Evolutionary conservation across 53 echinoderm and acorn worm species (phyloP).

Genomic region (Paracentrotus lividus): DNA sequence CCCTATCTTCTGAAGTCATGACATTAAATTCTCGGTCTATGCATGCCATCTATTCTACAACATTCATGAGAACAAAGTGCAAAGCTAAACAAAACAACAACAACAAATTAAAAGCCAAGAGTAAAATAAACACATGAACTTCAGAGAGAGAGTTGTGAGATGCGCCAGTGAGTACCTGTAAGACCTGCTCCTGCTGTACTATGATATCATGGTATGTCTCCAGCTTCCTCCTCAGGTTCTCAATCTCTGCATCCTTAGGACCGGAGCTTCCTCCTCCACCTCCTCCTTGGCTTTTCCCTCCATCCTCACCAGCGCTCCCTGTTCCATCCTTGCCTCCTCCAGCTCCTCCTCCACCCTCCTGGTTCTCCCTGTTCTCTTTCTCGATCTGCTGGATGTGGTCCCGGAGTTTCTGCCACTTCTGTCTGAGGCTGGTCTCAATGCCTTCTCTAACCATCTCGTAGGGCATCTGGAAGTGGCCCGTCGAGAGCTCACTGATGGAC

Average conservation of each 20-base stretch:
- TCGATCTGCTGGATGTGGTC: constrained; percentile 96
- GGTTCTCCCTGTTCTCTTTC: constrained; percentile 82
- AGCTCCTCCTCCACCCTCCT: constrained; percentile 71
- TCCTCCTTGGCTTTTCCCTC: constrained; percentile 31
- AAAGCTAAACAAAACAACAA: not conserved
- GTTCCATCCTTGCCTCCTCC: constrained; percentile 45
- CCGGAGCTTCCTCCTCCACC: constrained; percentile 62
- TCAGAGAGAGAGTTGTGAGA: not conserved
- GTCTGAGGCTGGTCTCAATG: constrained; percentile 88
- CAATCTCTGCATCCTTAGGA: constrained; percentile 80
- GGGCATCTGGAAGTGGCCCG: constrained; percentile 99
- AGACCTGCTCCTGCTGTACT: constrained; percentile 96
- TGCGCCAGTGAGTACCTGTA: constrained; percentile 94
- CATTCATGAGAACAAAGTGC: not conserved
- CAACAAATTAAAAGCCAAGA: not conserved
- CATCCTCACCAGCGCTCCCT: constrained; percentile 49
- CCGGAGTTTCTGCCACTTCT: constrained; percentile 91
- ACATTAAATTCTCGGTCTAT: not conserved
- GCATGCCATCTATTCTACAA: not conserved
- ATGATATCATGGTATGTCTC: constrained; percentile 89
- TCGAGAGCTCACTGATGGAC: constrained; percentile 87
- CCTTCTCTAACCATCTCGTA: constrained; percentile 98
- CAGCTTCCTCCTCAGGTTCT: constrained; percentile 82
- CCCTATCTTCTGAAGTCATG: not conserved
- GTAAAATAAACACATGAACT: not conserved